Conservation (phyloP, 2,797 vertebrate genomes). For the Pteronotus mesoamericanus region DNA sequence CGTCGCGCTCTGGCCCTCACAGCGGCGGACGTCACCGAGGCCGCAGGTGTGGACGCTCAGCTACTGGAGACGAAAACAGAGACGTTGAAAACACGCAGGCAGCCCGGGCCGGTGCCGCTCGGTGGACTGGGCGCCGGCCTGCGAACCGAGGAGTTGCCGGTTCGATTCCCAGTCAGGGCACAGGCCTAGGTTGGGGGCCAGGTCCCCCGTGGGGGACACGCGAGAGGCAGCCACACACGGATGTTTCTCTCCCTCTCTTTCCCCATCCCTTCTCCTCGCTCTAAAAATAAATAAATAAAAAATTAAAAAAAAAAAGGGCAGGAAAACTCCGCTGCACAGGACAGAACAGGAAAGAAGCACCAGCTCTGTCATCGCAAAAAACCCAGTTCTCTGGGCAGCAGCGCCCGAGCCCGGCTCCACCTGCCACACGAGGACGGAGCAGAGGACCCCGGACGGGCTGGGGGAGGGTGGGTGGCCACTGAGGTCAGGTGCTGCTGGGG, state of each 20-base stretch:
- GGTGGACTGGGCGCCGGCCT: too few relatives aligned
- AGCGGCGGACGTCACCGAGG: neutral
- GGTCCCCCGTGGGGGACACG: too few relatives aligned
- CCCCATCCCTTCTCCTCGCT: too few relatives aligned
- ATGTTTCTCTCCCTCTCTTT: too few relatives aligned
- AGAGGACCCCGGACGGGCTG: neutral
- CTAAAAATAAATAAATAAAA: too few relatives aligned
- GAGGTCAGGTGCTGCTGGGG: rapidly evolving
- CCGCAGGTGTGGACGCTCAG: neutral
- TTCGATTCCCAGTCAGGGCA: too few relatives aligned
- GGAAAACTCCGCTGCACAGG: neutral
- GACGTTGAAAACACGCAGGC: neutral
- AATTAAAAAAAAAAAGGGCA: neutral
- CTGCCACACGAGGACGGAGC: rapidly evolving
- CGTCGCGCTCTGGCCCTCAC: rapidly evolving
- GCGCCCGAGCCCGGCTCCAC: neutral
- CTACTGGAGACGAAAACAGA: neutral
- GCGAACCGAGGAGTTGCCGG: too few relatives aligned
- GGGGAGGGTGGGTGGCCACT: too few relatives aligned
- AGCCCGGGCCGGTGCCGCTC: too few relatives aligned
- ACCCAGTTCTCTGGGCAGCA: rapidly evolving
- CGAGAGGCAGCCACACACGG: too few relatives aligned
- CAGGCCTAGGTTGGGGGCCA: too few relatives aligned
- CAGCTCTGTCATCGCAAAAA: neutral
- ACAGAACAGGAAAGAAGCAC: rapidly evolving